phyloP scores from a whole-genome alignment of 2,888 invertebrate species.

The Notodonta ziczac region DNA sequence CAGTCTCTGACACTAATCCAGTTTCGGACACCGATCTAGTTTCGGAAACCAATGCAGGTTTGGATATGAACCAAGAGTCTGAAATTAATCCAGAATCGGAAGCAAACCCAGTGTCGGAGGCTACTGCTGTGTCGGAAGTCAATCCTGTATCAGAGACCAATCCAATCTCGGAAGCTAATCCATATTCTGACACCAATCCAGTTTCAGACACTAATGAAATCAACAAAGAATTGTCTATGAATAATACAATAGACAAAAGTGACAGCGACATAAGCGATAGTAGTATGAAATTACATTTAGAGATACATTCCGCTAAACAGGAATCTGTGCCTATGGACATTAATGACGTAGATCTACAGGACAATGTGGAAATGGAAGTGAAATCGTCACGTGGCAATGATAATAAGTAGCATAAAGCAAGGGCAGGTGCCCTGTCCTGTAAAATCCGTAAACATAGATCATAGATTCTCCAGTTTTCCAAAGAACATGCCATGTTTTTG shows the following conservation, averaged over 20 bases:
- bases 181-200: background rate
- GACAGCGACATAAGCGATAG: slow-evolving; percentile 14
- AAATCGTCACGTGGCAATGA: slow-evolving; percentile 12
- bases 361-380: slow-evolving; percentile 5
- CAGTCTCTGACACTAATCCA: background rate
- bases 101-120: background rate
- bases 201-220: background rate
- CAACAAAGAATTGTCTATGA: background rate
- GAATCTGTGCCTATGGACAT: slow-evolving; percentile 21
- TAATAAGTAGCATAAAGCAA: slow-evolving; percentile 10
- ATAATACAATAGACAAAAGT: background rate
- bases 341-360: background rate
- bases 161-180: background rate
- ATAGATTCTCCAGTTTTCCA: background rate
- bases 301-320: slow-evolving; percentile 45
- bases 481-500: too few relatives aligned
- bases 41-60: background rate
- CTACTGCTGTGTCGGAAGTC: background rate
- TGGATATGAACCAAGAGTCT: background rate
- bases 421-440: background rate
- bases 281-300: slow-evolving; percentile 55
- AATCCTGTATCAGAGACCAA: background rate
- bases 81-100: background rate
- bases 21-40: background rate
- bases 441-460: background rate